Evolutionary conservation across 2,797 vertebrate species (phyloP), one percentile per base, ranked within the genome.

Genomic region (Molossus molossus): DNA sequence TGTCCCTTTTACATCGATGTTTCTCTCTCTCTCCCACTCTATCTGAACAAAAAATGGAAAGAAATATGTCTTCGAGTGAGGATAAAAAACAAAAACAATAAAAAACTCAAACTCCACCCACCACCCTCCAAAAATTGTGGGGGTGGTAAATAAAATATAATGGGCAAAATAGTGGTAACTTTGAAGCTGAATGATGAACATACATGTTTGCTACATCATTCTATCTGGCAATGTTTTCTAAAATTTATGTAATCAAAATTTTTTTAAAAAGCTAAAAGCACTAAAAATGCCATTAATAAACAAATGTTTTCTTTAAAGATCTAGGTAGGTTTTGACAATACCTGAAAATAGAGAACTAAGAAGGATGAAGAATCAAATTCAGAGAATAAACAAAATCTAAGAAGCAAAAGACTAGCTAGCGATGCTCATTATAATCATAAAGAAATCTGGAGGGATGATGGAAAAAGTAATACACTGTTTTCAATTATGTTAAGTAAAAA

Each of bases 401-500:
- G 20, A 65, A 57, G 77, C 23, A 80, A 84, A 94, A 72, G 37
- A 92, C 20, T 1, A 80, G 21, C 4, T 1, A 80, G 21, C 4
- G 40, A 80, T 48, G 17, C 2, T 67, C 29, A 8, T 70, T 70
- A 21, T 40, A 77, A 45, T 64, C 21, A 55, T 1, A 87, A 45
- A 62, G 67, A 4, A 72, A 53, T 23, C 21, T 40, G 33, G 40
- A 91, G n/a, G 70, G 12, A 53, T 83, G 14, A 88, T 25, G 50
- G 57, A 29, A 58, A 85, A 79, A 79, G 60, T 40, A 65, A 60
- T 27, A 87, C 14, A 33, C 0, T 60, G n/a, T 62, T 69, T 25
- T 58, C 67, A 60, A 87, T 88, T 93, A 67, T 94, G 50, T 27
- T 90, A 76, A 64, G 48, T 95, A 76, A 87, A 37, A 80, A 60